phyloP scores from a whole-genome alignment of 2,888 invertebrate species.

The Melipona beecheii region DNA sequence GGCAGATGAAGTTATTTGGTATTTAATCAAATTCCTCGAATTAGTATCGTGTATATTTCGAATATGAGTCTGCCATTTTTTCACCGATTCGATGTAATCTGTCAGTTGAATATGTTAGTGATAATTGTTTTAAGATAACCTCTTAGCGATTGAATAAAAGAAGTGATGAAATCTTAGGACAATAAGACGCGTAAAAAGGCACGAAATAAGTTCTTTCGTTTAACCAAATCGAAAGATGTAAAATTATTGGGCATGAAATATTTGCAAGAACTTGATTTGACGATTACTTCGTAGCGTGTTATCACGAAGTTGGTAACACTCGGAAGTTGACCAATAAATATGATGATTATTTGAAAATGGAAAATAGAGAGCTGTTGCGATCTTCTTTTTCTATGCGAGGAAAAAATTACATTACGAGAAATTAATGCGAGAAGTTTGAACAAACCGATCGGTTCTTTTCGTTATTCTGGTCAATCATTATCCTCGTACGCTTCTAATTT shows the following conservation, averaged over 20 bases:
- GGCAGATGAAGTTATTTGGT: slow-evolving; percentile 45
- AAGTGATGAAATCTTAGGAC: slow-evolving; percentile 26
- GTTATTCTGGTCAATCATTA: not conserved
- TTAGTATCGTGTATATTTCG: not conserved
- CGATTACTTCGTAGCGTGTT: slow-evolving; percentile 9
- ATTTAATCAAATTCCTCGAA: not conserved
- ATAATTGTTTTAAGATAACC: not conserved
- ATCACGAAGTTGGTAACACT: slow-evolving; percentile 18
- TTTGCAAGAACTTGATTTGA: slow-evolving; percentile 9
- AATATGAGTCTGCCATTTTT: slow-evolving; percentile 2
- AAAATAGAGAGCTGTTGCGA: slow-evolving; percentile 1
- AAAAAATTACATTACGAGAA: not conserved
- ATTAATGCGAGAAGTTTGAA: too few relatives aligned
- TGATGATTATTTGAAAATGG: slow-evolving; percentile 22
- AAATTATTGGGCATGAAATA: slow-evolving; percentile 11
- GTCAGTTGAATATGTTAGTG: not conserved
- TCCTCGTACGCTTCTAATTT: slow-evolving; percentile 4
- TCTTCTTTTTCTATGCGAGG: not conserved
- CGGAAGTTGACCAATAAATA: slow-evolving; percentile 23
- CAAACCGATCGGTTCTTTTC: not conserved
- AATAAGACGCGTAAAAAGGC: slow-evolving; percentile 18
- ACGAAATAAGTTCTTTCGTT: slow-evolving; percentile 7
- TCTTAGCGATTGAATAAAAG: slow-evolving; percentile 6
- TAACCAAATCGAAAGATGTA: slow-evolving; percentile 8
- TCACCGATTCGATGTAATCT: not conserved